These are phyloP conservation scores for Erpobdella octoculata DNA, from an alignment of 2,888 invertebrate species.

Conservation along the genomic window DNA sequence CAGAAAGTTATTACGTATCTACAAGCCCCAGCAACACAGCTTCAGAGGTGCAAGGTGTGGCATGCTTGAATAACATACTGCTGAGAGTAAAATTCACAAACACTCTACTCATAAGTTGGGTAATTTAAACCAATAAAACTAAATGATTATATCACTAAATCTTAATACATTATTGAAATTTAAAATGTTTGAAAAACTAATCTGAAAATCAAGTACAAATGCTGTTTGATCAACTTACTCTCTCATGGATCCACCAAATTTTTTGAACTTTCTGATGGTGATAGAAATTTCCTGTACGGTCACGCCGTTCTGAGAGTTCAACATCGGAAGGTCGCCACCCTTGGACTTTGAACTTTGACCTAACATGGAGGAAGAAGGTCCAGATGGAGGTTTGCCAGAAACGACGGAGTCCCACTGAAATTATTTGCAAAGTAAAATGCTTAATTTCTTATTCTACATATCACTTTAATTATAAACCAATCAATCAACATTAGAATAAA, in stretches of 20 bases:
- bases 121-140: not conserved
- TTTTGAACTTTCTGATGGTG: slow-evolving; percentile 71
- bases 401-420: not conserved
- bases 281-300: slow-evolving; percentile 84
- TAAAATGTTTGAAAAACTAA: not conserved
- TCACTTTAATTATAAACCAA: too few relatives aligned
- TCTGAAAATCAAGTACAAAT: not conserved
- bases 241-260: slow-evolving; percentile 64
- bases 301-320: slow-evolving; percentile 66
- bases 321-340: slow-evolving; percentile 40
- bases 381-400: not conserved
- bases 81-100: not conserved
- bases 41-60: too few relatives aligned
- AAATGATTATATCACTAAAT: not conserved
- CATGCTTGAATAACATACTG: not conserved
- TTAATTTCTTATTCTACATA: too few relatives aligned
- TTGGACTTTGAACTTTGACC: slow-evolving; percentile 18
- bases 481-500: too few relatives aligned
- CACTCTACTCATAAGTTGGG: not conserved
- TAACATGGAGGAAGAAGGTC: not conserved
- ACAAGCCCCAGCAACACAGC: too few relatives aligned
- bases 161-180: not conserved
- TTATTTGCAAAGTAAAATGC: not conserved
- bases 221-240: slow-evolving; percentile 47
- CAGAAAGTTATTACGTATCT: too few relatives aligned